Conservation (phyloP, 2,888 invertebrate genomes). For the Thelaira solivaga region DNA sequence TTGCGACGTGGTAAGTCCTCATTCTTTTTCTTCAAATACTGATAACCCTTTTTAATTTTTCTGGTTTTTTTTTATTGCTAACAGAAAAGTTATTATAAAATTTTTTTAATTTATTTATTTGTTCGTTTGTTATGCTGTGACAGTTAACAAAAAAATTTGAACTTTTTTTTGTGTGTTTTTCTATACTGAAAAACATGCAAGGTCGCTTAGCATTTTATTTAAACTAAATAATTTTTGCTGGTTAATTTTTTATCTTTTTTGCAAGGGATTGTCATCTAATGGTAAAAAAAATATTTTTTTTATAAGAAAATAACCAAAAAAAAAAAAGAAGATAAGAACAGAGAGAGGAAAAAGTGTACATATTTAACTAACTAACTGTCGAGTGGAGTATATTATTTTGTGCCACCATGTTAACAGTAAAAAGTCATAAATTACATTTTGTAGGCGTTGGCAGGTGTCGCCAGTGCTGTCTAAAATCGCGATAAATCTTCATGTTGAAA, state of each 20-base stretch:
- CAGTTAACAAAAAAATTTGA: constrained; percentile 45
- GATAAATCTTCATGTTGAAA: constrained; percentile 78
- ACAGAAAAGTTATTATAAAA: not conserved
- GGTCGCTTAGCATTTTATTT: constrained; percentile 46
- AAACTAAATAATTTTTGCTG: not conserved
- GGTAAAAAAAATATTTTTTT: not conserved
- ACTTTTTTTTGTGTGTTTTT: not conserved
- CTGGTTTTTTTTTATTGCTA: not conserved
- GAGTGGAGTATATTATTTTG: constrained; percentile 59
- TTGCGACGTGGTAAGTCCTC: too few relatives aligned
- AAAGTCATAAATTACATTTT: constrained; percentile 77
- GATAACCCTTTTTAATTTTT: too few relatives aligned
- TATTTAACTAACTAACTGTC: constrained; percentile 56
- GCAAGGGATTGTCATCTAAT: constrained; percentile 15
- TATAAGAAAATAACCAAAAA: constrained; percentile 20
- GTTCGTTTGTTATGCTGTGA: constrained; percentile 25
- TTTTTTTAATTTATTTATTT: not conserved
- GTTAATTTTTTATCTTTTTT: not conserved
- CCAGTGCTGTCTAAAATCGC: constrained; percentile 78
- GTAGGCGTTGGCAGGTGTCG: constrained; percentile 79
- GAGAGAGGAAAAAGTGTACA: not conserved
- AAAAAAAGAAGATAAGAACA: constrained; percentile 13
- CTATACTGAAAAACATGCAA: constrained; percentile 12
- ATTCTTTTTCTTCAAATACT: too few relatives aligned
- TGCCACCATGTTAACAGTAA: constrained; percentile 61